Evolutionary conservation across 2,888 invertebrate species (phyloP).

Genomic region (Eupithecia subfuscata): DNA sequence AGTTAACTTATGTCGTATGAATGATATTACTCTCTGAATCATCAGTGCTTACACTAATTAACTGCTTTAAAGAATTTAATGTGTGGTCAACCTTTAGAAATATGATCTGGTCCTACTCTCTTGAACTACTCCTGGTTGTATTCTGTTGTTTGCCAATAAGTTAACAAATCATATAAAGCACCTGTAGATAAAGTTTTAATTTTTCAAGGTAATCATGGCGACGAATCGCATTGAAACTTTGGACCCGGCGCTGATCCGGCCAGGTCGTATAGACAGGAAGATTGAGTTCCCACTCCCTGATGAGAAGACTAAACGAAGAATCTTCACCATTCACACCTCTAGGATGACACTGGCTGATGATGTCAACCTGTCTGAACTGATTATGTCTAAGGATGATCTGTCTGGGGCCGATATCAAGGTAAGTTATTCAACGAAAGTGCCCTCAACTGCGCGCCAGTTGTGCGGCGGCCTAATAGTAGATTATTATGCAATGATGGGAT

Average conservation of each 20-base stretch:
- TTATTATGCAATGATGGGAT: no score
- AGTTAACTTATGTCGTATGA: slow-evolving; percentile 34
- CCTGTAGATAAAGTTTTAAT: background rate
- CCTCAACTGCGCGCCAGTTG: background rate
- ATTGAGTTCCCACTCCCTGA: slow-evolving; percentile 99
- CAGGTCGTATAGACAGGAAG: slow-evolving; percentile 99
- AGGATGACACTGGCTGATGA: slow-evolving; percentile 99
- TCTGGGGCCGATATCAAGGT: slow-evolving; percentile 98
- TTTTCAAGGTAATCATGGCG: slow-evolving; percentile 95
- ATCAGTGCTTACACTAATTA: background rate
- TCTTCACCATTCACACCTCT: slow-evolving; percentile 99
- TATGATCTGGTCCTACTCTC: background rate
- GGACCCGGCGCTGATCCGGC: slow-evolving; percentile 99
- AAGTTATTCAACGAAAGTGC: slow-evolving; percentile 40
- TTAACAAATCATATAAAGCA: background rate
- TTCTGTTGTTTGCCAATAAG: background rate
- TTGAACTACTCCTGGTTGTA: background rate
- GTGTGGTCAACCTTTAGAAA: no score
- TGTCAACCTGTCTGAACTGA: slow-evolving; percentile 98
- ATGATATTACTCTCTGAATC: background rate
- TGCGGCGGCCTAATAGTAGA: background rate
- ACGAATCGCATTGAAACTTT: slow-evolving; percentile 99
- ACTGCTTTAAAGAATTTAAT: background rate
- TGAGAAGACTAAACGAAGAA: slow-evolving; percentile 98
- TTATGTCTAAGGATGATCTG: slow-evolving; percentile 99